Percentiles rank a stretch among this genome's conserved stretches.
phyloP scores from a whole-genome alignment of 2,888 invertebrate genomes.

The Taenaris catops region DNA sequence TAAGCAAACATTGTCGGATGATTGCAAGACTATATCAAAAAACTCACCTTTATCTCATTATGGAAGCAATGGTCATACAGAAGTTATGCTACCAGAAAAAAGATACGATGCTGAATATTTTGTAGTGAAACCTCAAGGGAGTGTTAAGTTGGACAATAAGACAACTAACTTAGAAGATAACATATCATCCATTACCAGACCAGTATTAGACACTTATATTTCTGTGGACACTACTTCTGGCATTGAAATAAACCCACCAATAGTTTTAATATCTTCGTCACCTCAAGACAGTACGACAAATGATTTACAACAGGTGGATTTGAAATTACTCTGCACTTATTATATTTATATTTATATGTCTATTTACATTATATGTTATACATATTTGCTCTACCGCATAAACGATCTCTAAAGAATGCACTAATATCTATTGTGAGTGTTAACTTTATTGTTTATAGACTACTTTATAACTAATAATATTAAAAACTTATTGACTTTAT shows the following conservation, averaged over 20 bases:
- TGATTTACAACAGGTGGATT: constrained; percentile 61
- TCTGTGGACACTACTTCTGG: constrained; percentile 16
- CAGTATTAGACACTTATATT: constrained; percentile 4
- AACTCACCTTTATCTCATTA: no score
- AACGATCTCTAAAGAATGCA: constrained; percentile 43
- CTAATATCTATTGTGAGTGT: constrained; percentile 44
- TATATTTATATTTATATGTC: constrained; percentile 60
- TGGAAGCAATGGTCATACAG: constrained; percentile 34
- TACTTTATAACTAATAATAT: no score
- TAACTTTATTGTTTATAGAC: no score
- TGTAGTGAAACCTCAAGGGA: constrained; percentile 30
- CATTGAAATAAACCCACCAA: constrained; percentile 14
- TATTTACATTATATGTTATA: constrained; percentile 59
- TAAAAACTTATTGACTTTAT: constrained; percentile 1
- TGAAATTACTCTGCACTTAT: constrained; percentile 65
- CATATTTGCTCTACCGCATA: constrained; percentile 55
- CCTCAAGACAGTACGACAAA: constrained; percentile 40
- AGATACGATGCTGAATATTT: constrained; percentile 51
- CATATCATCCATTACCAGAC: constrained; percentile 1
- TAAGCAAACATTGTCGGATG: no score
- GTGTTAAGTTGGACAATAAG: constrained; percentile 11
- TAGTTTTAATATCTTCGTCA: constrained; percentile 17
- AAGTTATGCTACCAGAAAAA: constrained; percentile 39
- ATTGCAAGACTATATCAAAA: no score
- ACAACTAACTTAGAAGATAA: constrained; percentile 5